Conservation (phyloP, 2,888 invertebrate species). For the Azorinus chamasolen region DNA sequence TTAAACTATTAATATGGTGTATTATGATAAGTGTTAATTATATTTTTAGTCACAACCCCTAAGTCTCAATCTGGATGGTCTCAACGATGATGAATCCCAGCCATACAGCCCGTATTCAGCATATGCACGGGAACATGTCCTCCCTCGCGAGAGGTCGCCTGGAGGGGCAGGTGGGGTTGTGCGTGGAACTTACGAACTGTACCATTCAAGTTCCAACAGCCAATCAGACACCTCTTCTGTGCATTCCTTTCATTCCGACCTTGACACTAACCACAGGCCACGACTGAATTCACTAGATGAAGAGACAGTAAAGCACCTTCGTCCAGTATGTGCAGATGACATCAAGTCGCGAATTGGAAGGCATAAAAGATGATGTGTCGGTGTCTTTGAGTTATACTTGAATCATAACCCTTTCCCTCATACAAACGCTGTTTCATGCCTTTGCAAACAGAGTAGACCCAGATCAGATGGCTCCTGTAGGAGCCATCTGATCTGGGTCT, state of each 20-base stretch:
- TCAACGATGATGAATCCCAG: conserved; percentile 48
- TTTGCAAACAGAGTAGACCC: too few species aligned
- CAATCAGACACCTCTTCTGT: conserved; percentile 60
- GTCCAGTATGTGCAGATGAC: conserved; percentile 68
- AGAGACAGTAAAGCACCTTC: conserved; percentile 52
- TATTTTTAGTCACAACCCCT: conserved; percentile 45
- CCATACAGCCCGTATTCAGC: conserved; percentile 73
- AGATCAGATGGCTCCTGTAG: too few species aligned
- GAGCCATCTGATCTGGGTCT: too few species aligned
- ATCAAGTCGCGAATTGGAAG: conserved; percentile 63
- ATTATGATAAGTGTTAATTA: not conserved
- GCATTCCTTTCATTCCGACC: conserved; percentile 49
- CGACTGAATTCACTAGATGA: conserved; percentile 31
- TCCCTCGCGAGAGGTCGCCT: conserved; percentile 65
- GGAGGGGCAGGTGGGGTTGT: conserved; percentile 50
- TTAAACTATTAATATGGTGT: too few species aligned
- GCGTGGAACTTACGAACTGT: conserved; percentile 70
- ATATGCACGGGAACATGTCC: conserved; percentile 73
- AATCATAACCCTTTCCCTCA: too few species aligned
- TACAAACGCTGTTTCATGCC: too few species aligned
- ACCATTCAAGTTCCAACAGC: conserved; percentile 42
- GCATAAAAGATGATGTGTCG: conserved; percentile 51
- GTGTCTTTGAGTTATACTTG: too few species aligned
- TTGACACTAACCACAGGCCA: conserved; percentile 26
- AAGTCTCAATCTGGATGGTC: conserved; percentile 51